Evolutionary conservation across 2,113 vertebrate species (phyloP).

Genomic region (Chelonoidis abingdonii): DNA sequence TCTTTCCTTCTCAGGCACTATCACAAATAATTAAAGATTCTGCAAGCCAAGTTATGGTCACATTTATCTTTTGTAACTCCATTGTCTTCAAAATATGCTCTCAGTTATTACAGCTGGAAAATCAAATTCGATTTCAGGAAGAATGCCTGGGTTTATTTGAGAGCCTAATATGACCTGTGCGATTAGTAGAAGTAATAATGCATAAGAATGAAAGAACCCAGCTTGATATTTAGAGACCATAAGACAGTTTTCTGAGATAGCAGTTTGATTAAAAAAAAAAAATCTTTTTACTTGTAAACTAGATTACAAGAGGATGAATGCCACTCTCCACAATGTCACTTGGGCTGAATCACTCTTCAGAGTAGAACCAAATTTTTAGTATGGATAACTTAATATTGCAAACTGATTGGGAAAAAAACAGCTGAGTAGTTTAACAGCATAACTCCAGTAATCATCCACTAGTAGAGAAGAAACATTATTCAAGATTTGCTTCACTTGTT

Average conservation of each 20-base stretch:
- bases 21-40: neutral
- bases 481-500: neutral
- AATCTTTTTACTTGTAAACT: neutral
- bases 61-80: neutral
- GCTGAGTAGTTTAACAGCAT: neutral
- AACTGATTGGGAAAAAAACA: neutral
- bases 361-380: neutral
- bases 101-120: neutral
- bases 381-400: neutral
- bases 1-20: neutral
- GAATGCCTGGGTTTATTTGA: neutral
- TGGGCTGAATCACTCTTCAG: neutral
- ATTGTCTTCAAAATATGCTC: neutral
- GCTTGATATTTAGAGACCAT: accelerated
- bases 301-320: neutral
- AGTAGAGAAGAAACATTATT: neutral
- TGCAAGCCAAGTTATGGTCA: neutral
- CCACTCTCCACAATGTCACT: neutral
- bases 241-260: neutral
- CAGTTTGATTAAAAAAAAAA: neutral
- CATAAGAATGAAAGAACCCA: neutral
- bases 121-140: neutral
- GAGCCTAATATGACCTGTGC: neutral
- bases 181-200: neutral
- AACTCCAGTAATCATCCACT: neutral